A percentile compares a stretch with the other conserved stretches of the same genome.
Conservation (phyloP, 2,888 invertebrate genomes). For the Aquatica leii region DNA sequence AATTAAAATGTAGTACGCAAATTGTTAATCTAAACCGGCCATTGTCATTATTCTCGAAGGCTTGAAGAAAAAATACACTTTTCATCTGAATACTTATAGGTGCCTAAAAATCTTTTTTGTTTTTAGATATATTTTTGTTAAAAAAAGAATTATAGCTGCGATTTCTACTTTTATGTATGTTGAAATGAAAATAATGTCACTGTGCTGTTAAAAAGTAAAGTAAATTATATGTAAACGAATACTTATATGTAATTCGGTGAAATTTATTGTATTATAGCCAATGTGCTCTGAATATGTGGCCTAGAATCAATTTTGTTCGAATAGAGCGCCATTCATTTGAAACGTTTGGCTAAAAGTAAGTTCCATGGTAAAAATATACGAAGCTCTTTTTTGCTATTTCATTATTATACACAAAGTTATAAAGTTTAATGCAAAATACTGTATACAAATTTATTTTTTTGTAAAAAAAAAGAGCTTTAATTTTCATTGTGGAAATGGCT, state of each 20-base stretch:
- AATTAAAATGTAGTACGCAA: no score
- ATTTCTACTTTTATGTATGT: not conserved
- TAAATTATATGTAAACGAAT: conserved; percentile 5
- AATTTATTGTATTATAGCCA: conserved; percentile 7
- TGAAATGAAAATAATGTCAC: not conserved
- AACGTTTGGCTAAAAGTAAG: not conserved
- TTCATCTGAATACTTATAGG: conserved; percentile 6
- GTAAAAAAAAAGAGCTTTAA: conserved; percentile 1
- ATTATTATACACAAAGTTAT: not conserved
- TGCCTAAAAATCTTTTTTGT: conserved; percentile 6
- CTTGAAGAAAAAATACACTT: not conserved
- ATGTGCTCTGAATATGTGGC: conserved; percentile 11
- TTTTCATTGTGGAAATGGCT: conserved; percentile 9
- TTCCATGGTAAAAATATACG: not conserved
- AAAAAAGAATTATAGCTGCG: conserved; percentile 3
- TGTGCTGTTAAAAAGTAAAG: conserved; percentile 11
- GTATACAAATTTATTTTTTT: not conserved
- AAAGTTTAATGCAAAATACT: not conserved
- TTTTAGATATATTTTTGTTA: not conserved
- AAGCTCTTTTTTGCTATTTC: not conserved
- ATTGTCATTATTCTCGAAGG: no score
- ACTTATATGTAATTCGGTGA: conserved; percentile 3
- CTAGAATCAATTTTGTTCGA: conserved; percentile 1
- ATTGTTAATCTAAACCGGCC: no score
- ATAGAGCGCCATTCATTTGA: conserved; percentile 12